Evolutionary conservation across 2,113 vertebrate genomes (phyloP), one percentile per base, ranked within the genome.

Genomic region (Clarias magur): DNA sequence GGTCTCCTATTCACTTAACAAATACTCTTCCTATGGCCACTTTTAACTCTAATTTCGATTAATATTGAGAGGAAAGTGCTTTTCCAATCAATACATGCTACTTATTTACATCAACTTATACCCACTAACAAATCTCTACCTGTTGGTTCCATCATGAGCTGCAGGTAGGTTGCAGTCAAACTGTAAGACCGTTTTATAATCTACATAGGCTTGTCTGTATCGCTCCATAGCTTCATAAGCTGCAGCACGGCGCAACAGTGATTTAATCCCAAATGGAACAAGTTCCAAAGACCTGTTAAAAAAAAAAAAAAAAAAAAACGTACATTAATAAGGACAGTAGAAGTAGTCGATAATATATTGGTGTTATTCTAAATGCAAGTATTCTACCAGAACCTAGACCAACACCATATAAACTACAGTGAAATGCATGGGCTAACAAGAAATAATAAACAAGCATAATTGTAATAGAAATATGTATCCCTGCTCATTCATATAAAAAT

Each of bases 161-260:
- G 97, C 95, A 0, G 92, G 94, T 0, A 97, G 85, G 76, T 94
- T 93, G 87, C 93, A 94, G 86, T 98, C 96, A 16, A 99, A 94
- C 93, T 96, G 97, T 91, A 98, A 93, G 4, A 90, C 96, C 0
- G 97, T 99, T 93, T 96, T 97, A 92, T 98, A 99, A 95, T 99
- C 98, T 1, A 98, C 94, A 2, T 98, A 99, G 10, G 97, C 97
- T 92, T 89, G 93, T 1, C 92, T 3, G 91, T 98, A 98, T 62
- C 94, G 92, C 95, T 99, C 97, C 91, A 97, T 85, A 0, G 97
- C 97, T 88, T 99, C 97, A 25, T 95, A 96, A 6, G 97, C 97
- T 0, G 97, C 92, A 0, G 97, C 98, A 0, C 97, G 96, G 25
- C 98, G 94, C 3, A 99, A 93, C 5, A 99, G 93, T 30, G 98